Evolutionary conservation across 1,140 invertebrate species (phyloP).

Genomic region (Hydropsyche tenuis): DNA sequence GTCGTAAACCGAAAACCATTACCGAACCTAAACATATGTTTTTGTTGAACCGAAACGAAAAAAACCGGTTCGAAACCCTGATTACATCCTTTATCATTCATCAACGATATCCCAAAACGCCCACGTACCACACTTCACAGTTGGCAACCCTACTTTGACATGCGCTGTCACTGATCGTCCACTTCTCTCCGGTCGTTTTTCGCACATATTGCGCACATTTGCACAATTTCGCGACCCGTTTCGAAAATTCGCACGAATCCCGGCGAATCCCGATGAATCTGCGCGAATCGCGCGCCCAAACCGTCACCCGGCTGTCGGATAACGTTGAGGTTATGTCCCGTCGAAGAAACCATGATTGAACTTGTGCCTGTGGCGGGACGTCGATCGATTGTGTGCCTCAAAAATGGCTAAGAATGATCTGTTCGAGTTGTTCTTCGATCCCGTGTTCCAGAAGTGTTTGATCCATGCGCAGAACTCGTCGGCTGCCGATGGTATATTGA

Average conservation of each 20-base stretch:
- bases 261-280: neutral
- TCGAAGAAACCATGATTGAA: neutral
- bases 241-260: neutral
- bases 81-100: no score
- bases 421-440: slow-evolving; percentile 63
- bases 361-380: neutral
- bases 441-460: slow-evolving; percentile 63
- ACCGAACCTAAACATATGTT: no score
- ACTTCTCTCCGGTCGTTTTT: neutral
- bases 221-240: neutral
- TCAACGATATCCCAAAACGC: no score
- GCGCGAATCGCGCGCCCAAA: neutral
- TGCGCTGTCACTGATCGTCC: slow-evolving; percentile 44
- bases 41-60: no score
- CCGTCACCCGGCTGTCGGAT: neutral
- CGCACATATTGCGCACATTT: neutral
- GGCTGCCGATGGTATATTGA: slow-evolving; percentile 55
- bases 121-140: slow-evolving; percentile 18
- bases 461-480: slow-evolving; percentile 58
- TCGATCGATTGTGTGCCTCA: neutral
- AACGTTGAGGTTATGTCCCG: slow-evolving; percentile 40
- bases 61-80: no score
- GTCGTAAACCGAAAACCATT: no score
- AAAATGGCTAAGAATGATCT: slow-evolving; percentile 61
- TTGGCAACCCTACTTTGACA: slow-evolving; percentile 54